Conservation (phyloP, 1,140 invertebrate species). For the Olivierus martensii region DNA sequence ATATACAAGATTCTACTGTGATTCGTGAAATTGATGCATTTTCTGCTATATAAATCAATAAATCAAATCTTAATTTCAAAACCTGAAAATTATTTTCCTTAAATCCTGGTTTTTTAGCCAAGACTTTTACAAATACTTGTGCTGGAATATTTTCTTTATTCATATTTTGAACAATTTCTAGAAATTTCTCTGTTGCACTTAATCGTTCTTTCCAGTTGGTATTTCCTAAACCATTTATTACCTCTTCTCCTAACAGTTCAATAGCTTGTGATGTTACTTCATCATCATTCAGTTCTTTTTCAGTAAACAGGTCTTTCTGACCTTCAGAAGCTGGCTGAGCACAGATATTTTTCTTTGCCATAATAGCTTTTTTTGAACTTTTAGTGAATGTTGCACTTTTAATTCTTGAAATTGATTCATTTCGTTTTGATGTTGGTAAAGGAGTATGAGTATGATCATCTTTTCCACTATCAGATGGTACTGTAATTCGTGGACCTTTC, state of each 20-base stretch:
- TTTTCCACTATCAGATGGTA: no score
- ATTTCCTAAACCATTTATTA: constrained; percentile 53
- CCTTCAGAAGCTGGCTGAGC: no score
- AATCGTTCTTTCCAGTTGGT: constrained; percentile 75
- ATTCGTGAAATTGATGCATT: constrained; percentile 47
- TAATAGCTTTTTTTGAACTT: no score
- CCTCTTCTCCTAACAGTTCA: constrained; percentile 44
- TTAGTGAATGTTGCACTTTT: no score
- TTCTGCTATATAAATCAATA: constrained; percentile 58
- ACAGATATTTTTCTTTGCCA: no score
- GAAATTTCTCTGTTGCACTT: constrained; percentile 56
- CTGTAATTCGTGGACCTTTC: background rate
- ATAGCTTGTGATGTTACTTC: constrained; percentile 53
- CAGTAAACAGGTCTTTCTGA: background rate
- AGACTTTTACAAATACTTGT: constrained; percentile 55
- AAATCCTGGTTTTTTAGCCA: constrained; percentile 75
- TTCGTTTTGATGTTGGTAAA: no score
- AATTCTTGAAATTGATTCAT: no score
- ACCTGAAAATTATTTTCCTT: constrained; percentile 91
- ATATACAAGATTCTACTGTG: constrained; percentile 56
- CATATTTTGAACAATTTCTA: constrained; percentile 43
- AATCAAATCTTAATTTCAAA: constrained; percentile 64
- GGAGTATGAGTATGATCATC: no score
- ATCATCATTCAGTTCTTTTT: constrained; percentile 33
- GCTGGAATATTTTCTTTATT: constrained; percentile 47